Base-by-base conservation (phyloP, 2,888 invertebrate species). In the Andrena flavipes region DNA sequence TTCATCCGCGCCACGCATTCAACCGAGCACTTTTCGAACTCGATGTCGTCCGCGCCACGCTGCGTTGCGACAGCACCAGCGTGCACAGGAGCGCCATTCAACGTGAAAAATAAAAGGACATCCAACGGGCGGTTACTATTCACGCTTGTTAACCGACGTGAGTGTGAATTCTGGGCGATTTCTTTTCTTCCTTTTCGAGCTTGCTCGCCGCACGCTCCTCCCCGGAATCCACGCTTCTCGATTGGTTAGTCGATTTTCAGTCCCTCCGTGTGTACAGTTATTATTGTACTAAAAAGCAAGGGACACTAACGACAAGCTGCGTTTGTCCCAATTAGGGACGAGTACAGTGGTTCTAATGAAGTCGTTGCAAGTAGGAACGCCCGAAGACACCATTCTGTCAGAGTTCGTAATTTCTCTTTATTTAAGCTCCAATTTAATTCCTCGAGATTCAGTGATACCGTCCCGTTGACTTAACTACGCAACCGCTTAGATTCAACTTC, bases 191-290 rank as follows among this genome's bases (percentile, higher is more conserved):
- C n/a, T 48, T 69, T 60, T 30, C 49, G 7, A 23, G 29, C 62
- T 7, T 48, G 42, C 5, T 26, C 29, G 51, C 59, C 60, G 48
- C 59, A 33, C 56, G 60, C 68, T 51, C 56, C 54, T 35, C 42
- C 16, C 68, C 16, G 16, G 67, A 23, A 64, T 71, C 60, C 62
- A 56, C 30, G 62, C 72, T 74, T 82, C 76, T 30, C 30, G 67
- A 29, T 56, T 74, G 84, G 87, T 88, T 78, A 77, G 76, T 75
- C 65, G 81, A 87, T 87, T 87, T 85, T 80, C 80, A 75, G 80
- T 70, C 67, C 84, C 74, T 82, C 80, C 67, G 56, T 60, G 26
- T 29, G 74, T 64, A 85, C 86, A 84, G 87, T 89, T 87, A 88
- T 84, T 26, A 56, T 8, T 26, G 16, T 42, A 42, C 42, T 5